These are phyloP conservation scores for Rachycentron canadum DNA, from an alignment of 2,797 vertebrate genomes.

Conservation along the genomic window DNA sequence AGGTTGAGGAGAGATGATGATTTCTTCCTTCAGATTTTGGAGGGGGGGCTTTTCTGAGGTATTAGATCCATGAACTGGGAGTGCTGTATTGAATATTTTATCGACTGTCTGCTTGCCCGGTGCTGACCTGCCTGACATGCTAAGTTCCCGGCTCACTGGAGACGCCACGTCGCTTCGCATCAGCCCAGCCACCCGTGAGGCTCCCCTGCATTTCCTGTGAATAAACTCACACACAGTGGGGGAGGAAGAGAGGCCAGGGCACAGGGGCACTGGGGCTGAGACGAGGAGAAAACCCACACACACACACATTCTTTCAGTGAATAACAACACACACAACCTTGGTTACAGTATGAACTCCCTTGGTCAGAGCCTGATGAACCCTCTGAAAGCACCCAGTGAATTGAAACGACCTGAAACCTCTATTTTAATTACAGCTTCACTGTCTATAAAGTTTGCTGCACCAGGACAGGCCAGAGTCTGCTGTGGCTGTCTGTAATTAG, in stretches of 20 bases:
- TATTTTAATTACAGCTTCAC: slow-evolving; percentile 76
- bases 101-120: slow-evolving; percentile 91
- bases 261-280: slow-evolving; percentile 78
- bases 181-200: slow-evolving; percentile 88
- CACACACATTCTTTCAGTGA: slow-evolving; percentile 74
- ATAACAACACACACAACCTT: slow-evolving; percentile 78
- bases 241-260: slow-evolving; percentile 80
- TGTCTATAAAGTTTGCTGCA: slow-evolving; percentile 50
- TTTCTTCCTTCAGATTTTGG: slow-evolving; percentile 61
- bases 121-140: slow-evolving; percentile 92
- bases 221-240: slow-evolving; percentile 89
- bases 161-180: slow-evolving; percentile 88
- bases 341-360: slow-evolving; percentile 77
- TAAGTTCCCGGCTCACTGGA: slow-evolving; percentile 90
- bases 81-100: slow-evolving; percentile 94
- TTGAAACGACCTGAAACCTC: slow-evolving; percentile 80
- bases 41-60: slow-evolving; percentile 74
- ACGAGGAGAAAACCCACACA: slow-evolving; percentile 73
- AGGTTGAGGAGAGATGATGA: slow-evolving; percentile 34
- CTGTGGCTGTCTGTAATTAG: slow-evolving; percentile 38
- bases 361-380: slow-evolving; percentile 76
- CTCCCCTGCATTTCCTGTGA: slow-evolving; percentile 89
- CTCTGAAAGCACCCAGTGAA: slow-evolving; percentile 81
- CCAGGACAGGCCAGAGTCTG: slow-evolving; percentile 28
- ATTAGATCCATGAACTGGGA: slow-evolving; percentile 92